Base-by-base conservation (phyloP, 2,797 vertebrate species). In the Acomys russatus region DNA sequence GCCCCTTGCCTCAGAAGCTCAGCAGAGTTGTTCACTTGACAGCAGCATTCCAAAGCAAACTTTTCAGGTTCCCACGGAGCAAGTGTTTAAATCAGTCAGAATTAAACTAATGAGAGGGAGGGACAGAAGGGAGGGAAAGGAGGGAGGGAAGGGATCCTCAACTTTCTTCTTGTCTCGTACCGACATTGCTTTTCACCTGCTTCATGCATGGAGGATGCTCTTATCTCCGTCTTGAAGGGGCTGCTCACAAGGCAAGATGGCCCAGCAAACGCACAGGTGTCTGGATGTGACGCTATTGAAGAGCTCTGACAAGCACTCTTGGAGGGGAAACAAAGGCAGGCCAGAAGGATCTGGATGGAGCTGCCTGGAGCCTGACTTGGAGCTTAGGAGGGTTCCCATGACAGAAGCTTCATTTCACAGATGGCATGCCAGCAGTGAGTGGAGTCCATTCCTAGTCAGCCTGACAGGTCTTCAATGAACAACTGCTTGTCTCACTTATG, bases 41-140 rank as follows among this genome's bases (percentile, higher is more conserved):
- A 76, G 96, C 71, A 10, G 0, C 25, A 83, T 98, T 98, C 97
- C 98, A 98, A 98, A 98, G 95, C 92, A 96, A 98, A 98, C 97
- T 97, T 95, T 30, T 22, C 82, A 63, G 84, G 96, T 97, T 98
- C 97, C 97, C 94, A 64, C 94, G 88, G 73, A 97, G 94, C 82
- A 56, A 94, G 87, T 80, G 64, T 95, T 98, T 96, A 94, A 96
- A 90, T 96, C 87, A 44, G 86, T 94, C 35, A 90, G 95, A 61
- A 17, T 86, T 95, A 96, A 90, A 89, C 49, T 91, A 88, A 96
- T 0, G 83, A 88, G 88, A 96, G n/a, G 61, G 38, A 38, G 68
- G 35, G 23, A 22, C 44, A 44, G 44, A n/a, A 38, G 68, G 35
- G 23, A 22, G 2, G 6, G 35, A 38, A 30, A 90, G 2, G 56